Evolutionary conservation across 2,113 vertebrate species (phyloP), one percentile per base, ranked within the genome.

Genomic region (Indri indri): DNA sequence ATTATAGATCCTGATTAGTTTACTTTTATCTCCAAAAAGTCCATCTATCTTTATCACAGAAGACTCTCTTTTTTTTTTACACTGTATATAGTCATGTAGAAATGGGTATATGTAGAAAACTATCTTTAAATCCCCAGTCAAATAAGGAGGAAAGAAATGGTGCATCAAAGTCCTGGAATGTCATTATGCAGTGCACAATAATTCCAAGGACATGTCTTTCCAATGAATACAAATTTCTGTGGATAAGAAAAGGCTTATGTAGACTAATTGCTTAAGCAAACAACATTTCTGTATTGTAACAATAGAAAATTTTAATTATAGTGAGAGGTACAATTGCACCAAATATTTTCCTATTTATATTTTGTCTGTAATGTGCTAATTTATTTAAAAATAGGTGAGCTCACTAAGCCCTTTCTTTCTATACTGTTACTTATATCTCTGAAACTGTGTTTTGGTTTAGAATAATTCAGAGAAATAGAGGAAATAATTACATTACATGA

Each of bases 211-310:
- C 88, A 95, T 77, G 52, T 91, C n/a, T 91, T 96, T 93, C 68
- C 80, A 95, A 95, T 59, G 71, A 97, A 95, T 84, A 95, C 59
- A 96, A 92, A 96, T 96, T 79, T 65, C 11, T 63, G 27, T 30
- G 27, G 80, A 89, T 95, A 97, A 90, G 65, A 95, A 97, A 96
- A 80, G 81, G 18, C 52, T 93, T 91, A 93, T 42, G 59, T 68
- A 92, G 76, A 95, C 30, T 88, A 95, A 90, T 85, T 96, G 74
- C n/a, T 90, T 97, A 92, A 96, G 93, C 87, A 97, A 95, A 84
- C 30, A 97, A 87, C 22, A 84, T 68, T 57, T 90, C 27, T 30
- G 7, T 45, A 91, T 40, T 85, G 59, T 85, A 70, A 74, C 14
- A 93, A 88, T 6, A 95, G 57, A 86, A 94, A 88, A 2, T 87